A percentile compares a stretch with the other conserved stretches of the same genome.
phyloP scores from a whole-genome alignment of 2,113 vertebrate genomes.

The Salvelinus fontinalis region DNA sequence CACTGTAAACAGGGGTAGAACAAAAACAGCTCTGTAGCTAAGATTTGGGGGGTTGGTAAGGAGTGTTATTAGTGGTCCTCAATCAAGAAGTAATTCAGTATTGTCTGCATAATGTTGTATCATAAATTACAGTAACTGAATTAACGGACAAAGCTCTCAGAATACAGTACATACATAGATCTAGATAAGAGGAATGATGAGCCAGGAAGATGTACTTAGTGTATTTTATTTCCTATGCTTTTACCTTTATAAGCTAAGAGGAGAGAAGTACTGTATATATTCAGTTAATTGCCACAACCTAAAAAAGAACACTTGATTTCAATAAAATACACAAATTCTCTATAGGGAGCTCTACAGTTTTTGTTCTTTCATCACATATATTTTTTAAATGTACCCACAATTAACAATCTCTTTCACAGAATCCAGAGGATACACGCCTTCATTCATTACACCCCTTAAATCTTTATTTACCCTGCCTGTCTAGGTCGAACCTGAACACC shows the following conservation, averaged over 20 bases:
- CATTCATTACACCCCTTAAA: conserved; percentile 13
- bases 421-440: neutral
- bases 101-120: conserved; percentile 71
- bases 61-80: conserved; percentile 41
- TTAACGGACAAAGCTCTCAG: conserved; percentile 83
- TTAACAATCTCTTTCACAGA: neutral
- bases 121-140: conserved; percentile 86
- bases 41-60: conserved; percentile 7
- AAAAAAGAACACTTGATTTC: neutral
- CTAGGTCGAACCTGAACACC: conserved; percentile 18
- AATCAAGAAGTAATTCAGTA: conserved; percentile 70
- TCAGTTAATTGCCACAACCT: conserved; percentile 17
- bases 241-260: conserved; percentile 23
- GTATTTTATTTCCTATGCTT: conserved; percentile 26
- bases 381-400: neutral
- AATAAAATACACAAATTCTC: conserved; percentile 2
- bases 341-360: neutral
- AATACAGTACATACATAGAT: conserved; percentile 83
- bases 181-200: conserved; percentile 67
- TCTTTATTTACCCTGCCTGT: conserved; percentile 34
- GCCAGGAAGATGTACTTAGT: conserved; percentile 19
- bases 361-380: neutral
- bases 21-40: neutral
- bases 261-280: conserved; percentile 3
- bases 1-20: conserved; percentile 40